Conservation (phyloP, 2,888 invertebrate species). For the Acanthacorydalis orientalis region DNA sequence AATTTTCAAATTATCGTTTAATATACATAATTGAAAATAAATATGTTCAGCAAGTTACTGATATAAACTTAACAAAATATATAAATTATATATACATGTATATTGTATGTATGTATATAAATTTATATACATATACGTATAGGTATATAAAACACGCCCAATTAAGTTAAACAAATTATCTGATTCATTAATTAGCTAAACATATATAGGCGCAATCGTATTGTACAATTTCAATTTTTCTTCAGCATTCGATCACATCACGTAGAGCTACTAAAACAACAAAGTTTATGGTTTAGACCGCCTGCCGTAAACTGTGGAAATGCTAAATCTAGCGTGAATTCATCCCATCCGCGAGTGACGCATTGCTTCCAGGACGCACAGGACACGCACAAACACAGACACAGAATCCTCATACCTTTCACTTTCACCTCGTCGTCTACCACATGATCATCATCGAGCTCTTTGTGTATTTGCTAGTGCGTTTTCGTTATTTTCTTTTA, state of each 20-base stretch:
- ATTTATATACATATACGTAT: background rate
- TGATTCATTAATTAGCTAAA: no score
- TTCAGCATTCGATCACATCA: no score
- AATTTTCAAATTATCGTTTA: no score
- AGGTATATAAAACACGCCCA: background rate
- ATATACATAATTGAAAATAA: no score
- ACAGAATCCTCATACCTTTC: background rate
- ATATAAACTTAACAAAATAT: no score
- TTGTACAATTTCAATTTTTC: no score
- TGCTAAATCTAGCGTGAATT: conserved; percentile 31
- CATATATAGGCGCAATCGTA: no score
- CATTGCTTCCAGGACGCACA: conserved; percentile 19
- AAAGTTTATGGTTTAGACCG: conserved; percentile 6
- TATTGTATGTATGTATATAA: conserved; percentile 5
- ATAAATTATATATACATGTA: background rate
- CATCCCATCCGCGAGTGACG: conserved; percentile 29
- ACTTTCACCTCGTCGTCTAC: no score
- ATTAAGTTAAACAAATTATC: background rate
- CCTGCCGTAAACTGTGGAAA: conserved; percentile 11
- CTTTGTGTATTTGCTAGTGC: no score
- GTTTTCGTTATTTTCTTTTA: no score
- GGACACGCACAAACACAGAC: background rate
- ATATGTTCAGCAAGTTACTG: no score
- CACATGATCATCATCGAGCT: no score
- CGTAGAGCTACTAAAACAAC: background rate